A percentile compares a stretch with the other conserved stretches of the same genome.
Evolutionary conservation across 1,140 invertebrate species (phyloP).

Genomic region (Neodiprion pinetum): DNA sequence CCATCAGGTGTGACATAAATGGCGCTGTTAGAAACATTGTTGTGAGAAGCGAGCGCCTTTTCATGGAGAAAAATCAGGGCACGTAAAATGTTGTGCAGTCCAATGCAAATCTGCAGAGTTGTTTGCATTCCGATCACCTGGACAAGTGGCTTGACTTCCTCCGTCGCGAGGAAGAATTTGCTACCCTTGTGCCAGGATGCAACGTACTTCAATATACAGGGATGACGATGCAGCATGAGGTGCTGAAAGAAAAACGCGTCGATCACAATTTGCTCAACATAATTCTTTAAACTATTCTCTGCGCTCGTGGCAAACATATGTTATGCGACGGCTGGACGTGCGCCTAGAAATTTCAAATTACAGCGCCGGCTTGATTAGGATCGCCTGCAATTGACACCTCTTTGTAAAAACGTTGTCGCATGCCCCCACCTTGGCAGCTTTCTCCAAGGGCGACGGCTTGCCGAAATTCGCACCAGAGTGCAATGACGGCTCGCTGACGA

Average conservation of each 20-base stretch:
- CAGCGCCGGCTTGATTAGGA: background rate
- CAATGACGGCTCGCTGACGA: slow-evolving; percentile 70
- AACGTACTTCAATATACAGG: slow-evolving; percentile 80
- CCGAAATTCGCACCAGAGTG: slow-evolving; percentile 70
- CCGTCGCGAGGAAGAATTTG: slow-evolving; percentile 77
- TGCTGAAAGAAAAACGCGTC: slow-evolving; percentile 69
- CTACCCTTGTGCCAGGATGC: slow-evolving; percentile 79
- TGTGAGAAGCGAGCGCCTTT: slow-evolving; percentile 78
- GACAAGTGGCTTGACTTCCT: slow-evolving; percentile 75
- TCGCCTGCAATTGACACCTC: background rate
- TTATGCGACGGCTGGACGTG: background rate
- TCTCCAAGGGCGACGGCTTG: slow-evolving; percentile 71
- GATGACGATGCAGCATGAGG: slow-evolving; percentile 81
- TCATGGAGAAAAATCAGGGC: slow-evolving; percentile 82
- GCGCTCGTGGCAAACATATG: background rate
- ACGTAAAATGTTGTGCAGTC: slow-evolving; percentile 76
- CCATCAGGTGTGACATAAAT: slow-evolving; percentile 83
- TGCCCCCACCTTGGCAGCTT: slow-evolving; percentile 72
- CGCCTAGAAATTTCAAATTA: background rate
- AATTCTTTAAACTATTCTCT: background rate
- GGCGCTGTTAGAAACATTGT: slow-evolving; percentile 80
- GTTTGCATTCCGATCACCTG: slow-evolving; percentile 70
- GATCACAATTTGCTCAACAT: background rate
- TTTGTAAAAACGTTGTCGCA: too few species aligned
- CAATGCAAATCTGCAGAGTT: slow-evolving; percentile 79